A percentile compares a stretch with the other conserved stretches of the same genome.
Conservation (phyloP, 2,888 invertebrate species). For the Drosophila pseudotalamancana region DNA sequence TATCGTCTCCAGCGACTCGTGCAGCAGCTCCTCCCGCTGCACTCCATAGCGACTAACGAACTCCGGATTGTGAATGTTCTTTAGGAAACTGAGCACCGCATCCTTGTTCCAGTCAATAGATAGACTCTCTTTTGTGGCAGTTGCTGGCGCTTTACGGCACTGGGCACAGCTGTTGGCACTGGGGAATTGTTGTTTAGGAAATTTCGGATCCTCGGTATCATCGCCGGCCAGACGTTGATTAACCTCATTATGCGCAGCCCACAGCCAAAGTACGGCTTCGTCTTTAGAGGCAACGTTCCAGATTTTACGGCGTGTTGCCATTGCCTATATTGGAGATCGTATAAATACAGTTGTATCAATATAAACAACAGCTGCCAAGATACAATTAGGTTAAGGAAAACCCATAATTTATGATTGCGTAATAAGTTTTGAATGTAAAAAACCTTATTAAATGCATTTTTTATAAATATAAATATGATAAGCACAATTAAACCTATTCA, state of each 20-base stretch:
- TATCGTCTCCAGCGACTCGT: constrained; percentile 69
- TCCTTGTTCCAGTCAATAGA: constrained; percentile 81
- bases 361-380: constrained; percentile 38
- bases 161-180: constrained; percentile 87
- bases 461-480: not conserved
- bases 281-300: constrained; percentile 89
- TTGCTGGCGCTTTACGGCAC: constrained; percentile 85
- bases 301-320: constrained; percentile 90
- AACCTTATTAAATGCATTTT: constrained; percentile 7
- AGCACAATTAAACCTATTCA: constrained; percentile 28
- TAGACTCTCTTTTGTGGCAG: constrained; percentile 28
- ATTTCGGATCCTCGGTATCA: constrained; percentile 93
- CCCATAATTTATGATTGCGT: constrained; percentile 11
- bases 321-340: constrained; percentile 85
- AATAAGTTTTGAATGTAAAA: constrained; percentile 1
- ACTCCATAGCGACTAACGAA: constrained; percentile 81
- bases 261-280: constrained; percentile 95
- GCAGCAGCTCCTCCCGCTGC: constrained; percentile 69
- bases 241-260: constrained; percentile 97
- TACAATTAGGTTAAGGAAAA: not conserved
- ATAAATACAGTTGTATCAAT: constrained; percentile 29
- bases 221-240: constrained; percentile 95
- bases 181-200: constrained; percentile 96
- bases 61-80: constrained; percentile 81
- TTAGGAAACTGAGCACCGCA: constrained; percentile 81